Conservation (phyloP, 2,797 vertebrate genomes). For the Perodicticus potto region DNA sequence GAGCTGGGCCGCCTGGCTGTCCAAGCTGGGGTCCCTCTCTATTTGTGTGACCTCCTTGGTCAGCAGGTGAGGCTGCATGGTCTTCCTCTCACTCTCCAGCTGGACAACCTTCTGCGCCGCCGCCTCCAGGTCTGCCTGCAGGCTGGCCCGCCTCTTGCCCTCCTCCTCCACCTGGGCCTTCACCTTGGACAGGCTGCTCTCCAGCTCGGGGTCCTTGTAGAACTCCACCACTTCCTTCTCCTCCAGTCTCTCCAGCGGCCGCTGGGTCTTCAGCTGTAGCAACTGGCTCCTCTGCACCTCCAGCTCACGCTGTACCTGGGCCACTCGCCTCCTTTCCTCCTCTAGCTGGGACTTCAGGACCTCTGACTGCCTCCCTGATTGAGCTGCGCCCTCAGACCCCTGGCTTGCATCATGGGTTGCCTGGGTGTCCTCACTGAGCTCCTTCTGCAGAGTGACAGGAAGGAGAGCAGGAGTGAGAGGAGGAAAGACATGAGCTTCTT, state of each 20-base stretch:
- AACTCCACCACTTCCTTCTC: slow-evolving; percentile 96
- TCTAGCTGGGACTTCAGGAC: slow-evolving; percentile 89
- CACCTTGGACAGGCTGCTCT: slow-evolving; percentile 88
- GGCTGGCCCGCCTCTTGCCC: slow-evolving; percentile 86
- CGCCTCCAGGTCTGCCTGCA: slow-evolving; percentile 90
- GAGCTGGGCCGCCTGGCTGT: slow-evolving; percentile 90
- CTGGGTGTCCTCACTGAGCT: slow-evolving; percentile 90
- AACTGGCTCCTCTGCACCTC: slow-evolving; percentile 90
- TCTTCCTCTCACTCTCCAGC: slow-evolving; percentile 90
- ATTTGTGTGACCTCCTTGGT: slow-evolving; percentile 97
- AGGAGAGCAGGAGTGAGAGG: not conserved
- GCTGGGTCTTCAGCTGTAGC: slow-evolving; percentile 93
- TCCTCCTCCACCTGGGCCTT: slow-evolving; percentile 90
- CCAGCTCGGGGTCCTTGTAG: slow-evolving; percentile 95
- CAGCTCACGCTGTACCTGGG: slow-evolving; percentile 88
- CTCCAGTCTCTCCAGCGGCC: slow-evolving; percentile 94
- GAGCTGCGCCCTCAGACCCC: slow-evolving; percentile 87
- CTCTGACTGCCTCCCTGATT: slow-evolving; percentile 83
- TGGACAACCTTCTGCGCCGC: slow-evolving; percentile 88
- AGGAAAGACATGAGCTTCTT: not conserved
- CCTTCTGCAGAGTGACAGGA: slow-evolving; percentile 89
- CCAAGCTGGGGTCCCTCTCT: slow-evolving; percentile 95
- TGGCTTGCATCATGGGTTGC: slow-evolving; percentile 86
- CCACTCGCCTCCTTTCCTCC: slow-evolving; percentile 90
- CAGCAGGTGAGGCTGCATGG: slow-evolving; percentile 90